Evolutionary conservation across 1,140 invertebrate genomes (phyloP), one percentile per base, ranked within the genome.

Genomic region (Penaeus vannamei): DNA sequence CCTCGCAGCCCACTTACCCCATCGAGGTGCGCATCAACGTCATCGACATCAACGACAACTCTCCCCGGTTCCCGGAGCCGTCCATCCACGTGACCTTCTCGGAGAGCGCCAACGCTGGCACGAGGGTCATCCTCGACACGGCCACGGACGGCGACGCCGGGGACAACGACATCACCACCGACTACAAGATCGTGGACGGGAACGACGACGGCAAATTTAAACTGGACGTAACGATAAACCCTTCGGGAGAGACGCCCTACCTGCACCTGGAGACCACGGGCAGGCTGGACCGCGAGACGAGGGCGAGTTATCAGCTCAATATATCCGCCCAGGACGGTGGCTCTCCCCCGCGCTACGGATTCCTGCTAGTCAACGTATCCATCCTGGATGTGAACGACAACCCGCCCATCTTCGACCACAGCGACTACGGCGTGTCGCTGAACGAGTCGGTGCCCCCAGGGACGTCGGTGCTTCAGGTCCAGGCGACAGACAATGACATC

Each of bases 371-470:
- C n/a, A 97, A 98, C 92, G 96, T 98, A 19, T 96, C 96, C 23
- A 96, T 98, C 85, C 93, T 98, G 82, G 98, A 99, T 93, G 97
- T 98, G 0, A 99, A 99, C 92, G 98, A 99, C 92, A 98, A 98
- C 93, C 96, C 97, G 26, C 98, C 98, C 42, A 96, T 98, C 81
- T 98, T 98, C 91, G 97, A 97, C 92, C 97, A 98, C 92, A 97
- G 96, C 93, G 97, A 98, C 92, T 99, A 98, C 93, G 96, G 96
- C 76, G 97, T 98, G 0, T 96, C 96, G 19, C 92, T 99, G 23
- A 97, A 98, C 93, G 98, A 99, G 93, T 98, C 97, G 92, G 96
- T 97, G 5, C 95, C 96, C 5, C 95, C 96, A 0, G 97, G 97
- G n/a, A 97, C 96, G 0, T 95, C 94, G 14, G 97, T 99, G 0